Percentiles rank a stretch among this genome's conserved stretches.
Conservation (phyloP, 2,888 invertebrate species). For the Dastarcus helophoroides region DNA sequence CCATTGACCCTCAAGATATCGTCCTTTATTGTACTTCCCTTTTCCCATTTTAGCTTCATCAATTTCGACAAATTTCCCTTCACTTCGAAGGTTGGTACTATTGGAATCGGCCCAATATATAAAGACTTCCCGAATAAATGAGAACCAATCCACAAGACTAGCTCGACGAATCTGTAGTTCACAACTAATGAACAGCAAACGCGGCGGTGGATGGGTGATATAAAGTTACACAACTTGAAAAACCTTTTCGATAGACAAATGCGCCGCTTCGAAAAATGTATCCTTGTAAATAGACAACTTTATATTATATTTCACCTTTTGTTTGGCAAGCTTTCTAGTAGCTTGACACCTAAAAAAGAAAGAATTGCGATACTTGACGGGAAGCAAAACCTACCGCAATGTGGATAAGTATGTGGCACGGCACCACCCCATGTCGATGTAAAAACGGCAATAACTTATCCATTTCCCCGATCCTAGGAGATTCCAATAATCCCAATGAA, state of each 20-base stretch:
- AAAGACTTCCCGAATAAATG: constrained; percentile 7
- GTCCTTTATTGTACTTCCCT: constrained; percentile 4
- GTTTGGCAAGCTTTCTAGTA: too few relatives aligned
- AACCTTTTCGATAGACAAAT: not conserved
- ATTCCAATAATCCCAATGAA: too few relatives aligned
- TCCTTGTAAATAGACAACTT: not conserved
- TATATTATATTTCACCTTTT: too few relatives aligned
- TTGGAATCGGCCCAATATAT: not conserved
- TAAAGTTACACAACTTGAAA: constrained; percentile 2
- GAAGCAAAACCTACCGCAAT: too few relatives aligned
- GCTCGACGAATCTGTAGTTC: constrained; percentile 1
- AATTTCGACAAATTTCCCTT: constrained; percentile 3
- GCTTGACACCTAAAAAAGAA: too few relatives aligned
- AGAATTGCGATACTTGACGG: too few relatives aligned
- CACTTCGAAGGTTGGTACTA: not conserved
- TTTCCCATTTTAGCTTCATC: constrained; percentile 6
- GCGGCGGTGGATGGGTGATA: not conserved
- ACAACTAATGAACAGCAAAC: too few relatives aligned
- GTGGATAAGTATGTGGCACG: too few relatives aligned
- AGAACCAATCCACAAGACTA: constrained; percentile 6
- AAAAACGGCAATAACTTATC: too few relatives aligned
- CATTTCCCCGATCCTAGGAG: too few relatives aligned
- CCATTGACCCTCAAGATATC: constrained; percentile 7
- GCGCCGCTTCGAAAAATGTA: constrained; percentile 2
- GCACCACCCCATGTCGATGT: too few relatives aligned